Conservation (phyloP, 1,140 invertebrate species). For the Scaptodrosophila lebanonensis region DNA sequence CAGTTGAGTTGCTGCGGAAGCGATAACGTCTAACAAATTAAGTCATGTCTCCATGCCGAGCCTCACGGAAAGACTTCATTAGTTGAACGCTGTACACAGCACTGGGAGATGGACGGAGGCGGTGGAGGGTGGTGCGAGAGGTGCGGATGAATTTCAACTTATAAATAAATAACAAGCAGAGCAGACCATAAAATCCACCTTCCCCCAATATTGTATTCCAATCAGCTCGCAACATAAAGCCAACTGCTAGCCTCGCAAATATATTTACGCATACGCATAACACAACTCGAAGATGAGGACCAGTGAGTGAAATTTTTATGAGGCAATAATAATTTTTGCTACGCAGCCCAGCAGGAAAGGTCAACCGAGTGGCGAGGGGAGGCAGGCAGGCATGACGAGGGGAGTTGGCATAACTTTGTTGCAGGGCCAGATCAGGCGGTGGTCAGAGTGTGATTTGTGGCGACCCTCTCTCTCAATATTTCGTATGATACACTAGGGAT, state of each 20-base stretch:
- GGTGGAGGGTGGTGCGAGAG: conserved; percentile 1
- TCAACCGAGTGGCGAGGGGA: too few species aligned
- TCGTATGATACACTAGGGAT: not conserved
- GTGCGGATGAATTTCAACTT: conserved; percentile 28
- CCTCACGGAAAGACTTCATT: conserved; percentile 55
- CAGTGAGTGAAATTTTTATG: conserved; percentile 11
- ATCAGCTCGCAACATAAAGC: conserved; percentile 71
- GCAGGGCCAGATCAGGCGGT: too few species aligned
- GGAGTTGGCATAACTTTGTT: too few species aligned
- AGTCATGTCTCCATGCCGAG: conserved; percentile 44
- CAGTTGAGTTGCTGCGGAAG: conserved; percentile 55
- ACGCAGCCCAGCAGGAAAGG: conserved; percentile 4
- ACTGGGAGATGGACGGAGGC: not conserved
- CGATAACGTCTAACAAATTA: conserved; percentile 73
- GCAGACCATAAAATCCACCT: conserved; percentile 44
- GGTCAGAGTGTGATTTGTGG: not conserved
- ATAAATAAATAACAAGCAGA: conserved; percentile 43
- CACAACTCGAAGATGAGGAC: too few species aligned
- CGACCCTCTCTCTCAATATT: not conserved
- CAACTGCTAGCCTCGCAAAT: conserved; percentile 49
- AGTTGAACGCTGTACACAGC: conserved; percentile 2
- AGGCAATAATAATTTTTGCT: conserved; percentile 17
- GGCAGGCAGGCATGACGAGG: too few species aligned
- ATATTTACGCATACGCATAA: conserved; percentile 9
- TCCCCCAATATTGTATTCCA: conserved; percentile 75